Percentiles rank a stretch among this genome's conserved stretches.
Conservation (phyloP, 1,140 invertebrate genomes). For the Mamestra configurata region DNA sequence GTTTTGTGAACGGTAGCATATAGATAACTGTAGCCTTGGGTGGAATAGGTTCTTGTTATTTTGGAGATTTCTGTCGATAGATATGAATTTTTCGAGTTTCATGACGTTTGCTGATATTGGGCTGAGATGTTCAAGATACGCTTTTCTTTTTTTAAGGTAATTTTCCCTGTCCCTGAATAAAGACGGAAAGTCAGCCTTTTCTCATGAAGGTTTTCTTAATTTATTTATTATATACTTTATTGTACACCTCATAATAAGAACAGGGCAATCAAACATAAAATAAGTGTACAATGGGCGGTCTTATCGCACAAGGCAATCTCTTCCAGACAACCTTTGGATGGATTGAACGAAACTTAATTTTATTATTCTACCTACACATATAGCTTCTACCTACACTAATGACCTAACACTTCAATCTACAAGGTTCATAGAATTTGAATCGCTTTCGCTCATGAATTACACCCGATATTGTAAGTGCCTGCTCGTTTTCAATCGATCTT, state of each 20-base stretch:
- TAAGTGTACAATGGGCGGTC: no score
- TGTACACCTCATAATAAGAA: no score
- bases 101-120: constrained; percentile 13
- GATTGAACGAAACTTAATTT: no score
- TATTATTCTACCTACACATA: no score
- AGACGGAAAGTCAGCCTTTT: no score
- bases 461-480: not conserved
- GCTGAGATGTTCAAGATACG: not conserved
- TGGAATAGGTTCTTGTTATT: constrained; percentile 42
- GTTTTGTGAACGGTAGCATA: constrained; percentile 23
- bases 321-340: no score
- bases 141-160: not conserved
- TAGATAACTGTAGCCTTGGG: constrained; percentile 24
- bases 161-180: not conserved
- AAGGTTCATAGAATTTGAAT: not conserved
- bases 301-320: no score
- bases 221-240: no score
- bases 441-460: not conserved
- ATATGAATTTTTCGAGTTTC: constrained; percentile 28
- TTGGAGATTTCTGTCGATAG: constrained; percentile 1
- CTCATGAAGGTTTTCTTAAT: no score
- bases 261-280: no score
- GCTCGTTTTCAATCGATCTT: not conserved
- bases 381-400: no score
- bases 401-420: not conserved